phyloP scores from a whole-genome alignment of 2,113 vertebrate genomes.

The Brachyhypopomus gauderio region DNA sequence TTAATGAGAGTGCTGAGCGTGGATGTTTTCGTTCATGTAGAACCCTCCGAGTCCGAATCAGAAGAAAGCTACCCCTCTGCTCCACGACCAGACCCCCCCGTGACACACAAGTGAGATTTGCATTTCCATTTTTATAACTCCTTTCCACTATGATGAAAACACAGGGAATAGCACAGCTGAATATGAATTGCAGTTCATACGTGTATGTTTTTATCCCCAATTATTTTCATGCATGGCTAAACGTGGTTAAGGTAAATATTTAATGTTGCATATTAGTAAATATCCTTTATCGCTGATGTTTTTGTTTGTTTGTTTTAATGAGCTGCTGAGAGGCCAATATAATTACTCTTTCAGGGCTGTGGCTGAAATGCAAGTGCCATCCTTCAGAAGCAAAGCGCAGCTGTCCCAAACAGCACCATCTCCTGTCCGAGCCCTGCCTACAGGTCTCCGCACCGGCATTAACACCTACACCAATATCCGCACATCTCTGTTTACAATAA shows the following conservation, averaged over 20 bases:
- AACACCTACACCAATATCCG: background rate
- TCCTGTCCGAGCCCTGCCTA: slow-evolving; percentile 57
- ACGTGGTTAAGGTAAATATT: background rate
- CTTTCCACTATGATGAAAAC: too few relatives aligned
- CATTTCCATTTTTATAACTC: background rate
- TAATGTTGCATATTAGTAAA: too few relatives aligned
- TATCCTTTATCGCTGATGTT: background rate
- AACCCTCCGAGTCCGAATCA: slow-evolving; percentile 66
- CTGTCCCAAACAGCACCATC: slow-evolving; percentile 46
- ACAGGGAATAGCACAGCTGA: background rate
- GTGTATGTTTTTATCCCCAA: background rate
- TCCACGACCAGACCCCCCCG: slow-evolving; percentile 51
- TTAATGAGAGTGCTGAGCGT: background rate
- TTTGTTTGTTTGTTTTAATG: background rate
- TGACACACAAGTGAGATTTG: slow-evolving; percentile 61
- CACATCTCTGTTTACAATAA: background rate
- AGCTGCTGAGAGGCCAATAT: background rate
- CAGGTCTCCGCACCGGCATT: slow-evolving; percentile 58
- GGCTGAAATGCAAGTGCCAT: slow-evolving; percentile 46
- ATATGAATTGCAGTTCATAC: background rate
- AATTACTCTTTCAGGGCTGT: slow-evolving; percentile 55
- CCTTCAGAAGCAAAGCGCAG: slow-evolving; percentile 51
- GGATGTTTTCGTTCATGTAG: slow-evolving; percentile 52
- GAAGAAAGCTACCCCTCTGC: slow-evolving; percentile 68
- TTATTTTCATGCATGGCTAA: background rate